phyloP scores from a whole-genome alignment of 2,888 invertebrate species.

The Rhaphigaster nebulosa region DNA sequence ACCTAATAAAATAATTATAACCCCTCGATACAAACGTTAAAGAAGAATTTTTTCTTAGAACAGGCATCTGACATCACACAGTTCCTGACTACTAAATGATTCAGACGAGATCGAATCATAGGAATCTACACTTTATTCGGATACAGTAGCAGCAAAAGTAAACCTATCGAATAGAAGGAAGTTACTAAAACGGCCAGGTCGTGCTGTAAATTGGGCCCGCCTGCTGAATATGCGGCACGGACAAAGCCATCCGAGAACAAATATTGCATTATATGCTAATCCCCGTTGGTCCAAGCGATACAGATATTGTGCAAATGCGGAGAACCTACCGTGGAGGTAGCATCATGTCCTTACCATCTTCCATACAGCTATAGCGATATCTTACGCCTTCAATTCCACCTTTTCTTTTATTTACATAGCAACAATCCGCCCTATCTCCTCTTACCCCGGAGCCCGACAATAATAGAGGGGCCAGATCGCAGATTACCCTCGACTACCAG shows the following conservation, averaged over 20 bases:
- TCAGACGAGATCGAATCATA: background rate
- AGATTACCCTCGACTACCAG: constrained; percentile 49
- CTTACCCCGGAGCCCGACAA: constrained; percentile 38
- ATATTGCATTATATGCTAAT: constrained; percentile 58
- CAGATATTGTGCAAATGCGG: constrained; percentile 59
- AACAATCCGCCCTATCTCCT: constrained; percentile 53
- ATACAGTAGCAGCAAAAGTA: background rate
- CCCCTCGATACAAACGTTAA: background rate
- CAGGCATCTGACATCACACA: background rate
- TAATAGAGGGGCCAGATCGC: constrained; percentile 56
- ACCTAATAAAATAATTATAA: background rate
- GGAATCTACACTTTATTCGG: too few species aligned
- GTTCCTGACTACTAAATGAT: background rate
- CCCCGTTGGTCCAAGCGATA: constrained; percentile 22
- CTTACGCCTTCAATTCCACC: constrained; percentile 56
- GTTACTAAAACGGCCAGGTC: constrained; percentile 1
- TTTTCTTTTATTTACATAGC: constrained; percentile 55
- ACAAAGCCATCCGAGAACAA: constrained; percentile 47
- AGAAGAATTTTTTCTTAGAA: background rate
- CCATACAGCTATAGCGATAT: constrained; percentile 38
- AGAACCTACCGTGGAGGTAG: background rate
- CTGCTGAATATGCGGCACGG: constrained; percentile 55
- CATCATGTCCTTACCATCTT: constrained; percentile 51
- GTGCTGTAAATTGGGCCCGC: constrained; percentile 50
- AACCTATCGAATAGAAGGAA: constrained; percentile 13